These are phyloP conservation scores for Eudorcas thomsonii DNA, from an alignment of 2,113 vertebrate species.

Conservation along the genomic window DNA sequence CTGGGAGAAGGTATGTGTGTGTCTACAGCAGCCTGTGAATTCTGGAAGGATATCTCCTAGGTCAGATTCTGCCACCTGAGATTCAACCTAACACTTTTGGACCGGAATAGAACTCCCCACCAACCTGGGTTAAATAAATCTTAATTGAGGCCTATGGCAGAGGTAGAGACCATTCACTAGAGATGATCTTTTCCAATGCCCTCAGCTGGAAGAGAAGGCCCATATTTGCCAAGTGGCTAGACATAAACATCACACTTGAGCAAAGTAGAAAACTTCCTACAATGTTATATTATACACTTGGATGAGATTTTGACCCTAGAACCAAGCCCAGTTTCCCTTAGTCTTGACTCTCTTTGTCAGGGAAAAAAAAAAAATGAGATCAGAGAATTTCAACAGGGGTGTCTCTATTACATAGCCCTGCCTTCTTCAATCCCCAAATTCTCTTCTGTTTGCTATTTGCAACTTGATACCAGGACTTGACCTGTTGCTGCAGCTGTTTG, in stretches of 20 bases:
- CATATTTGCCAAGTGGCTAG: neutral
- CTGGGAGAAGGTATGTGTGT: neutral
- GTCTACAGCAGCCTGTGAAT: neutral
- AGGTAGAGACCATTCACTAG: neutral
- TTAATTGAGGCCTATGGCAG: neutral
- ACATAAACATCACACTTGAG: neutral
- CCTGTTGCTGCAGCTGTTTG: constrained; percentile 42
- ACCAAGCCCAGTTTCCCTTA: neutral
- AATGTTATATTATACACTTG: neutral
- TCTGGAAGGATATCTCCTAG: neutral
- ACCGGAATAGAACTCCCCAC: neutral
- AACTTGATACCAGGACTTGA: neutral
- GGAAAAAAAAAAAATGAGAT: neutral
- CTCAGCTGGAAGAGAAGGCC: neutral
- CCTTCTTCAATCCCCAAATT: neutral
- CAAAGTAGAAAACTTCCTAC: constrained; percentile 15
- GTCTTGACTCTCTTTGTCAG: neutral
- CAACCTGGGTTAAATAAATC: neutral
- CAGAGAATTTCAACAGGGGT: neutral
- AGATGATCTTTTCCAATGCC: neutral
- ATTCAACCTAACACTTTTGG: neutral
- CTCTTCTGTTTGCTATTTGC: constrained; percentile 5
- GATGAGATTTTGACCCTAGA: constrained; percentile 17
- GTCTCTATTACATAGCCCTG: neutral
- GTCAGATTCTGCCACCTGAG: neutral